These are phyloP conservation scores for Hirundo rustica DNA, from an alignment of 2,797 vertebrate species.

Conservation along the genomic window DNA sequence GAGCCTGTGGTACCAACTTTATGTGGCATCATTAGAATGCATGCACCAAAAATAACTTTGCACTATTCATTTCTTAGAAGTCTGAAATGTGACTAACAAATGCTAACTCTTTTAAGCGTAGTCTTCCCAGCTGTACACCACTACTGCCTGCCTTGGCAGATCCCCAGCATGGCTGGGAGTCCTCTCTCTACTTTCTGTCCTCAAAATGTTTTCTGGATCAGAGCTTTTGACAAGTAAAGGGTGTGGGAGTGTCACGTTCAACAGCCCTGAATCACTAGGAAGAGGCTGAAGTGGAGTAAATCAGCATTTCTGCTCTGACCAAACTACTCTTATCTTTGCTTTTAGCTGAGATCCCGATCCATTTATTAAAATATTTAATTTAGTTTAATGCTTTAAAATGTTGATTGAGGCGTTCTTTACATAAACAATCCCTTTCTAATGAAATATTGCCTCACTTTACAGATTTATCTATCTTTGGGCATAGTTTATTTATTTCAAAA, in stretches of 20 bases:
- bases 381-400: background rate
- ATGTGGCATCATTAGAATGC: background rate
- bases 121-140: background rate
- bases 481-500: background rate
- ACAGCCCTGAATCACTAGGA: background rate
- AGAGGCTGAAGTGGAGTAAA: background rate
- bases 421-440: background rate
- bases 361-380: background rate
- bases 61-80: constrained; percentile 29
- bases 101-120: background rate
- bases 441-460: background rate
- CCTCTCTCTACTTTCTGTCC: constrained; percentile 9
- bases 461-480: background rate
- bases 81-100: constrained; percentile 9
- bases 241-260: background rate
- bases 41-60: constrained; percentile 34
- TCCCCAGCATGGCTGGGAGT: background rate
- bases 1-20: background rate
- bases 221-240: background rate
- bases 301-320: background rate
- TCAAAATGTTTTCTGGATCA: background rate
- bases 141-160: constrained; percentile 5
- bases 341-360: background rate
- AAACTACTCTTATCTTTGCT: background rate
- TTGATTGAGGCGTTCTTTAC: background rate